Evolutionary conservation across 1,140 invertebrate genomes (phyloP).

Genomic region (Zaprionus africanus): DNA sequence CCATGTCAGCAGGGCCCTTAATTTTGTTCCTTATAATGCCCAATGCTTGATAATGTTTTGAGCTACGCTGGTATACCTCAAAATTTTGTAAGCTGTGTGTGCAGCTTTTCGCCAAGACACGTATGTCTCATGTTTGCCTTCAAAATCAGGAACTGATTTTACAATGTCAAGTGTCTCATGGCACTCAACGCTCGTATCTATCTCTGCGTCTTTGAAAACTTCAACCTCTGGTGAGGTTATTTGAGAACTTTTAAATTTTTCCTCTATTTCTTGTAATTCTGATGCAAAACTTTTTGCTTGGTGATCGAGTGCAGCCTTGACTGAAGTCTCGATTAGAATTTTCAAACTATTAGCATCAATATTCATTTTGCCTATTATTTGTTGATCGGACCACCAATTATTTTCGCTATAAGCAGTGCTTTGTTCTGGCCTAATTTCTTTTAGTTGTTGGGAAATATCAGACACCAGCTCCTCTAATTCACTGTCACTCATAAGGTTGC

Average conservation of each 20-base stretch:
- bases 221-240: conserved; percentile 7
- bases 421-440: background rate
- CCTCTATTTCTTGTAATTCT: background rate
- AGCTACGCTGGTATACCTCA: conserved; percentile 43
- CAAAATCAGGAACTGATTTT: conserved; percentile 48
- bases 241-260: background rate
- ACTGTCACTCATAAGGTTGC: background rate
- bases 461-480: conserved; percentile 3
- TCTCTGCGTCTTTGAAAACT: conserved; percentile 22
- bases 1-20: conserved; percentile 35
- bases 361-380: background rate
- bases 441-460: background rate
- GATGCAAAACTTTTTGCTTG: background rate
- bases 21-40: conserved; percentile 57
- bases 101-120: conserved; percentile 47
- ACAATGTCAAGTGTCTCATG: conserved; percentile 46
- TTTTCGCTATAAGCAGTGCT: background rate
- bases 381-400: conserved; percentile 3
- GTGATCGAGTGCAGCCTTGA: background rate
- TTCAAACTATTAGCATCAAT: background rate
- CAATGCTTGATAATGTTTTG: conserved; percentile 46
- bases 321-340: background rate
- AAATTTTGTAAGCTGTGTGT: conserved; percentile 49
- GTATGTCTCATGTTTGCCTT: conserved; percentile 44
- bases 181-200: conserved; percentile 16